phyloP scores from a whole-genome alignment of 2,113 vertebrate species.

The Parus major region DNA sequence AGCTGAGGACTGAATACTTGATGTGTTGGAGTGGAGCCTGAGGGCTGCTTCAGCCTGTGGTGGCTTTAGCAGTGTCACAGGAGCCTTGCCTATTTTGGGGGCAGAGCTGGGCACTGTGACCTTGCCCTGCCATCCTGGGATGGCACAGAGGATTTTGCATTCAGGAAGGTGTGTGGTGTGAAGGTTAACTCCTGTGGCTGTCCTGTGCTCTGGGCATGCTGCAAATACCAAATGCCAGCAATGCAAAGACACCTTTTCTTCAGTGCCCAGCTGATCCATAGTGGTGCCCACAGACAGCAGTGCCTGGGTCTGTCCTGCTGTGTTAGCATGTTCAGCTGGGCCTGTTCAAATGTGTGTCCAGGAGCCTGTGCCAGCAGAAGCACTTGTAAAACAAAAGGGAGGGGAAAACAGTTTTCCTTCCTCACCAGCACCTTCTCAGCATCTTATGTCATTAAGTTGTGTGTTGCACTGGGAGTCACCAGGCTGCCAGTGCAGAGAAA shows the following conservation, averaged over 20 bases:
- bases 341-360: not conserved
- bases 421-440: not conserved
- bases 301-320: not conserved
- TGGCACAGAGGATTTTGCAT: not conserved
- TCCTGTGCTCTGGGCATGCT: not conserved
- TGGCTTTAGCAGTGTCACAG: not conserved
- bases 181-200: rapidly evolving
- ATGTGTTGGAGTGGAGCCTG: not conserved
- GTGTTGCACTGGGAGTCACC: not conserved
- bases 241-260: not conserved
- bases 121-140: not conserved
- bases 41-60: not conserved
- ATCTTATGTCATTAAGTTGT: not conserved
- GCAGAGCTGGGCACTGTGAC: not conserved
- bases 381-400: not conserved
- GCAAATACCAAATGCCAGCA: not conserved
- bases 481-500: not conserved
- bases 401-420: not conserved
- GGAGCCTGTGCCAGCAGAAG: not conserved
- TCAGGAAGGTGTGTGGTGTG: not conserved
- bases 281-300: not conserved
- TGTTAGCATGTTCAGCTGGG: not conserved
- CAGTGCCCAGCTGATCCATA: not conserved
- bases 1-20: not conserved
- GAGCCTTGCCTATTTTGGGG: not conserved